Conservation (phyloP, 2,113 vertebrate genomes). For the Struthio camelus region DNA sequence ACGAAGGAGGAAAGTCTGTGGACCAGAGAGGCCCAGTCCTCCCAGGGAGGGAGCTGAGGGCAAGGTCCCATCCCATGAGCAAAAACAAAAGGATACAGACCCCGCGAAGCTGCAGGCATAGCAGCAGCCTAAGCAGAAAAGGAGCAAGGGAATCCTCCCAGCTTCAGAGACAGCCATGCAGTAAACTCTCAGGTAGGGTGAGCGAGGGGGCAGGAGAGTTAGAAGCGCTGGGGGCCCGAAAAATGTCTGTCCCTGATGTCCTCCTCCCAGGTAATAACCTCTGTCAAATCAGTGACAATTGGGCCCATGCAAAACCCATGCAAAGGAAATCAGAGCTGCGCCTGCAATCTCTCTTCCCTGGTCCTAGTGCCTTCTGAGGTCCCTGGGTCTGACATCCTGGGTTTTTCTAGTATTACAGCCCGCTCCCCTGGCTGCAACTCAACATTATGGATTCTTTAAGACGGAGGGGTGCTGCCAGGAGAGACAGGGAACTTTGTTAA, state of each 20-base stretch:
- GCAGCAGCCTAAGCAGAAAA: background rate
- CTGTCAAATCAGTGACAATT: fast-evolving
- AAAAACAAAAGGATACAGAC: background rate
- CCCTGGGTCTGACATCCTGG: background rate
- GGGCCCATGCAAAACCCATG: background rate
- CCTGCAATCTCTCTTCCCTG: background rate
- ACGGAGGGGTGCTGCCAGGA: background rate
- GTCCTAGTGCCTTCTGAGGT: background rate
- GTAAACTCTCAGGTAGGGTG: background rate
- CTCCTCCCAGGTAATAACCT: background rate
- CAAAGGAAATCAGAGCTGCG: background rate
- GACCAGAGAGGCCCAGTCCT: background rate
- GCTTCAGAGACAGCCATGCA: slow-evolving; percentile 3
- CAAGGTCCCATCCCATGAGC: background rate
- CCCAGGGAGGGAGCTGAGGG: background rate
- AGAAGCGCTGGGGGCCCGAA: background rate
- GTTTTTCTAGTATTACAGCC: background rate
- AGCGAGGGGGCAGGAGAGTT: background rate
- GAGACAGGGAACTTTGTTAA: background rate
- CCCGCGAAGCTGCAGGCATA: background rate
- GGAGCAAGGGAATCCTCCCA: background rate
- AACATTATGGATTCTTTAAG: background rate
- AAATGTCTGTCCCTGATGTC: background rate
- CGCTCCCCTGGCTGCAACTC: background rate
- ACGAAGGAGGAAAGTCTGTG: fast-evolving